Evolutionary conservation across 2,113 vertebrate genomes (phyloP), one percentile per base, ranked within the genome.

Genomic region (Antigone vipio): DNA sequence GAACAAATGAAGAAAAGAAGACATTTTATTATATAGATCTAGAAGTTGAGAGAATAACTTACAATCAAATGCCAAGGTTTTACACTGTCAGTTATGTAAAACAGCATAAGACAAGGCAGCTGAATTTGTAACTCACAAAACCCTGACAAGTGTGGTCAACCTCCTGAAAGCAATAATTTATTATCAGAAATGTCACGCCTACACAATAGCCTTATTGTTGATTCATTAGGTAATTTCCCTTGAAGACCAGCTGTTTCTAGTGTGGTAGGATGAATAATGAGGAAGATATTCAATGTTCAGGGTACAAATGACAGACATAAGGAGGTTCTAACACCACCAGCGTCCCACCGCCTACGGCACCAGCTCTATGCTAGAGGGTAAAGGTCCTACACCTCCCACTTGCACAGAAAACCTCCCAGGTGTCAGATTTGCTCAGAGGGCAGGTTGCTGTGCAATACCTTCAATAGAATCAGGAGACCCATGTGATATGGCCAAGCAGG

Each of bases 211-310:
- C 17, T 78, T 97, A 98, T 98, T 98, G 98, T 98, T 98, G 98
- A 98, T 98, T 98, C 98, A 98, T 98, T 98, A 98, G 98, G 98
- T 98, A 98, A 98, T 98, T 98, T 98, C 98, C 98, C 98, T 98
- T 98, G 97, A 97, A 98, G 98, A 99, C 98, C 99, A 99, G 99
- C 99, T 99, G 99, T 98, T 99, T 97, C 82, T 96, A 97, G 97
- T 88, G 94, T 88, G 93, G 90, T 96, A 90, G 97, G 98, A 98
- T 98, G 98, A 99, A 98, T 98, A 99, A 99, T 98, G 98, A 97
- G 98, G 98, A 88, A 93, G 96, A 96, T 95, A 96, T 97, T 98
- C 94, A 98, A 97, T 95, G 97, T 92, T 93, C 98, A 97, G 98
- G 97, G 95, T 97, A 89, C 98, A 94, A 97, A 94, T 94, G 94